Evolutionary conservation across 2,113 vertebrate genomes (phyloP).

Genomic region (Tauraco erythrolophus): DNA sequence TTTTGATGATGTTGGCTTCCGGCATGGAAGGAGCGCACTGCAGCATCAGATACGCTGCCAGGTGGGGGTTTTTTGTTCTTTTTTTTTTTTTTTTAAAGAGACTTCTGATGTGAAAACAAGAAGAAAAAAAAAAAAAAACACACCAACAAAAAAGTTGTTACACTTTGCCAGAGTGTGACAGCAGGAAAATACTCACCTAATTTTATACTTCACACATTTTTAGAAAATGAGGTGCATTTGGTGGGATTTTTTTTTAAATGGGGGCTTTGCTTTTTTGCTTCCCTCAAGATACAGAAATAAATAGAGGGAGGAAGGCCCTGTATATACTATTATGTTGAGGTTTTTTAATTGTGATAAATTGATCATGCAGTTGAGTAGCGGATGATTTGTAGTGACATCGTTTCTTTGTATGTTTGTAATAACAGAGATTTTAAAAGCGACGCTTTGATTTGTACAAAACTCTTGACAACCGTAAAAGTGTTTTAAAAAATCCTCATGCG

Average conservation of each 20-base stretch:
- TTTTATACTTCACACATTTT: slow-evolving; percentile 78
- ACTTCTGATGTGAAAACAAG: slow-evolving; percentile 29
- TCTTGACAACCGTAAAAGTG: slow-evolving; percentile 75
- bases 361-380: slow-evolving; percentile 66
- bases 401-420: slow-evolving; percentile 84
- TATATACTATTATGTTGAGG: background rate
- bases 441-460: slow-evolving; percentile 80
- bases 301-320: slow-evolving; percentile 56
- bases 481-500: slow-evolving; percentile 57
- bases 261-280: slow-evolving; percentile 65
- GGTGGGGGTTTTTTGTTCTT: slow-evolving; percentile 21
- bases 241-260: slow-evolving; percentile 54
- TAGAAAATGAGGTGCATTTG: slow-evolving; percentile 2
- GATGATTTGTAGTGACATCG: slow-evolving; percentile 75
- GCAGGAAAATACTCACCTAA: slow-evolving; percentile 45
- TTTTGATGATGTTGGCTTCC: slow-evolving; percentile 62
- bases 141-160: slow-evolving; percentile 5
- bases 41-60: slow-evolving; percentile 22
- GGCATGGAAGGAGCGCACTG: slow-evolving; percentile 18
- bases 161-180: slow-evolving; percentile 32
- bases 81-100: background rate
- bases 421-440: slow-evolving; percentile 75
- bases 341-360: slow-evolving; percentile 67
- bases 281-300: slow-evolving; percentile 27
- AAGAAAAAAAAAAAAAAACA: background rate